Evolutionary conservation across 2,113 vertebrate species (phyloP).

Genomic region (Bolborhynchus lineola): DNA sequence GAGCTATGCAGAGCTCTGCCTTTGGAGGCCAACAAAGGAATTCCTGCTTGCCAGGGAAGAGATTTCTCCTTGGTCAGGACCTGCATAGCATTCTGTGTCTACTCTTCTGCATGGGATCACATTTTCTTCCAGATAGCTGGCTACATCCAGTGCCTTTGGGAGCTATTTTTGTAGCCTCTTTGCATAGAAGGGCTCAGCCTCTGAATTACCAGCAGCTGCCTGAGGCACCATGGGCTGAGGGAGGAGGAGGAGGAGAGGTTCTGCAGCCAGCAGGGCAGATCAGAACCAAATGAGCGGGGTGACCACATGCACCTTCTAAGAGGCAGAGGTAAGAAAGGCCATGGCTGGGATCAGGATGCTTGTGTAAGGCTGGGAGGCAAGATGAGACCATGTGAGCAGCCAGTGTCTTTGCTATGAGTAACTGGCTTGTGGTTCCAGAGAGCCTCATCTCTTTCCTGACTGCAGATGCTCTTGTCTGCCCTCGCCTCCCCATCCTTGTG

Average conservation of each 20-base stretch:
- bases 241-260: not conserved
- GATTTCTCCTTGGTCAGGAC: not conserved
- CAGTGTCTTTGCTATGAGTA: not conserved
- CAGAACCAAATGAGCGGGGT: not conserved
- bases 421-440: not conserved
- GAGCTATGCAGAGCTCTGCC: not conserved
- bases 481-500: not conserved
- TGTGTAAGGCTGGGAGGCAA: not conserved
- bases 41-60: not conserved
- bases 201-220: not conserved
- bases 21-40: not conserved
- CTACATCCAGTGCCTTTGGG: not conserved
- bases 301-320: not conserved
- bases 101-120: not conserved
- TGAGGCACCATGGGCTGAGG: not conserved
- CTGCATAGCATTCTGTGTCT: not conserved
- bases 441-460: not conserved
- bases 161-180: not conserved
- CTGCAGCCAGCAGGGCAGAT: not conserved
- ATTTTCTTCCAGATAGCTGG: not conserved
- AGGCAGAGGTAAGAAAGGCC: not conserved
- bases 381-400: not conserved
- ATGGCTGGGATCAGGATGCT: not conserved
- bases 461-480: not conserved
- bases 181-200: not conserved